These are phyloP conservation scores for Schizopygopsis malacanthus DNA, from an alignment of 2,797 vertebrate genomes.

Conservation along the genomic window DNA sequence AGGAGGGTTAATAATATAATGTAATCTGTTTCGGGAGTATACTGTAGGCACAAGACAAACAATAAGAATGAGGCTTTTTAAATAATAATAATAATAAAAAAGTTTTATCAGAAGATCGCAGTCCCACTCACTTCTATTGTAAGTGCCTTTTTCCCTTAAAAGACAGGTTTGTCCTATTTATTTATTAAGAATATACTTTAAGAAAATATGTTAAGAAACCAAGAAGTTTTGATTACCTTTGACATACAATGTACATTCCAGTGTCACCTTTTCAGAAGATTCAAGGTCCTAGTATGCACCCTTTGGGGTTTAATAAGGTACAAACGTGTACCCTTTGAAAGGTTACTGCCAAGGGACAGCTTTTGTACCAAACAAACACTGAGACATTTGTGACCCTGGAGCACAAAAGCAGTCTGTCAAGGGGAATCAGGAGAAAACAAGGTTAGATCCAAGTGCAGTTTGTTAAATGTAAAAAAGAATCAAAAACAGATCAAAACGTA, in stretches of 20 bases:
- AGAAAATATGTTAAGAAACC: neutral
- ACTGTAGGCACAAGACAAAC: neutral
- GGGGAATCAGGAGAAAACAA: too few relatives aligned
- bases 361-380: neutral
- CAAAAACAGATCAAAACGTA: too few relatives aligned
- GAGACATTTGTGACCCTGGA: neutral
- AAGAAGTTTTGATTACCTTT: neutral
- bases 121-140: neutral
- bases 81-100: too few relatives aligned
- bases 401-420: too few relatives aligned
- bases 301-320: neutral
- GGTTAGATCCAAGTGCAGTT: too few relatives aligned
- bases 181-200: neutral
- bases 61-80: neutral
- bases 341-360: neutral
- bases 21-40: neutral
- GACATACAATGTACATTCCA: neutral
- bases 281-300: neutral
- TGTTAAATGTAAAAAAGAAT: too few relatives aligned
- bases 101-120: neutral
- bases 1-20: neutral
- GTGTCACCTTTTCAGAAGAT: neutral
- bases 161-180: neutral
- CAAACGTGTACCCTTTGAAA: neutral
- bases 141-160: neutral